A percentile compares a stretch with the other conserved stretches of the same genome.
These are phyloP conservation scores for Drosophila gunungcola DNA, from an alignment of 1,140 invertebrate genomes.

Conservation along the genomic window DNA sequence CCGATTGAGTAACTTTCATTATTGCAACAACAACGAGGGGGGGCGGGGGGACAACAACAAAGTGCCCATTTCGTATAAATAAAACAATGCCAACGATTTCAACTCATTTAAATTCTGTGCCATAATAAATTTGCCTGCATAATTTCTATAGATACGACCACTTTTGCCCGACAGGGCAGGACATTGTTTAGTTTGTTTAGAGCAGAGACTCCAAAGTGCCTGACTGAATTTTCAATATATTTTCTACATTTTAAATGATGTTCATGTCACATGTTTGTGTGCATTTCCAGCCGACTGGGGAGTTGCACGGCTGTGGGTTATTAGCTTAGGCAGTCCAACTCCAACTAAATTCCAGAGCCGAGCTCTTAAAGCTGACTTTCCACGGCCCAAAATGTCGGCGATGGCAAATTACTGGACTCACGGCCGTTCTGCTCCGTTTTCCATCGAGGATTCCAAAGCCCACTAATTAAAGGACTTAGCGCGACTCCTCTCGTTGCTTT, in stretches of 20 bases:
- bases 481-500: constrained; percentile 36
- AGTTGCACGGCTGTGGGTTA: background rate
- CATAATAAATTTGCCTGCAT: constrained; percentile 79
- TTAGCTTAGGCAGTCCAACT: constrained; percentile 5
- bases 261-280: constrained; percentile 44
- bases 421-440: constrained; percentile 19
- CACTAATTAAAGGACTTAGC: constrained; percentile 80
- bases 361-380: constrained; percentile 1
- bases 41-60: constrained; percentile 39
- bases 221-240: constrained; percentile 59
- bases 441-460: constrained; percentile 26
- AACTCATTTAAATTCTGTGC: constrained; percentile 81
- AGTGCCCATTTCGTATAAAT: constrained; percentile 75
- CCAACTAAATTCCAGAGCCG: background rate
- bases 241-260: constrained; percentile 66
- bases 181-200: constrained; percentile 54
- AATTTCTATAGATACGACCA: constrained; percentile 71
- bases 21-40: constrained; percentile 57
- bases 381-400: constrained; percentile 41
- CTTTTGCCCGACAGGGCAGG: background rate
- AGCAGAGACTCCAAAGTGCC: constrained; percentile 40
- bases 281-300: constrained; percentile 10
- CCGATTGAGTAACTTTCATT: constrained; percentile 83
- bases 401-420: constrained; percentile 51
- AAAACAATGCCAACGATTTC: constrained; percentile 82